A percentile compares a stretch with the other conserved stretches of the same genome.
These are phyloP conservation scores for Monoplex corrugatus DNA, from an alignment of 2,888 invertebrate genomes.

Conservation along the genomic window DNA sequence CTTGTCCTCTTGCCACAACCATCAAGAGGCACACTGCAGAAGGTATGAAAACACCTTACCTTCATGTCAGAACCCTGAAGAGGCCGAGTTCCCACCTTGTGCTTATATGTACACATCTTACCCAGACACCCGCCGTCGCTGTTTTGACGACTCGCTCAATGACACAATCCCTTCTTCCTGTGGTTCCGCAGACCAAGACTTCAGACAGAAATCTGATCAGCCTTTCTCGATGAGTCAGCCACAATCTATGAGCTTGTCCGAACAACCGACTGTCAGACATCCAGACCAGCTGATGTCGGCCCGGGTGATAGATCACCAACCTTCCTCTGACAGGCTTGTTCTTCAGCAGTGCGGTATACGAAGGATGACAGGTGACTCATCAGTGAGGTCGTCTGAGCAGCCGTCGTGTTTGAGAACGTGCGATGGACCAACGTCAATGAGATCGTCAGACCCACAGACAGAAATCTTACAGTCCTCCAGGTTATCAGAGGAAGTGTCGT, in stretches of 20 bases:
- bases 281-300: neutral
- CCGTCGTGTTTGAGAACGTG: neutral
- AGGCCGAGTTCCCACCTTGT: conserved; percentile 38
- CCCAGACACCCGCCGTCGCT: neutral
- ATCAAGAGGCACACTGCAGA: neutral
- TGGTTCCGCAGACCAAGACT: neutral
- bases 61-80: neutral
- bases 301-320: neutral
- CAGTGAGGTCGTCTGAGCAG: neutral
- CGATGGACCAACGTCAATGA: too few relatives aligned
- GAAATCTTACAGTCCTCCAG: neutral
- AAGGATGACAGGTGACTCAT: neutral
- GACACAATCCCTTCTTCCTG: neutral
- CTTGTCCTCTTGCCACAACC: neutral
- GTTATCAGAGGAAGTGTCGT: neutral
- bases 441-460: neutral
- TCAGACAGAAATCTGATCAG: neutral
- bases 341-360: neutral
- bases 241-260: neutral
- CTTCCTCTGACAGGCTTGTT: neutral
- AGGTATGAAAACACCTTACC: neutral
- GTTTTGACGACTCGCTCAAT: neutral
- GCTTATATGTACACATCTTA: conserved; percentile 31
- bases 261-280: neutral
- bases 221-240: neutral